Base-by-base conservation (phyloP, 1,140 invertebrate species). In the Papilio glaucus region DNA sequence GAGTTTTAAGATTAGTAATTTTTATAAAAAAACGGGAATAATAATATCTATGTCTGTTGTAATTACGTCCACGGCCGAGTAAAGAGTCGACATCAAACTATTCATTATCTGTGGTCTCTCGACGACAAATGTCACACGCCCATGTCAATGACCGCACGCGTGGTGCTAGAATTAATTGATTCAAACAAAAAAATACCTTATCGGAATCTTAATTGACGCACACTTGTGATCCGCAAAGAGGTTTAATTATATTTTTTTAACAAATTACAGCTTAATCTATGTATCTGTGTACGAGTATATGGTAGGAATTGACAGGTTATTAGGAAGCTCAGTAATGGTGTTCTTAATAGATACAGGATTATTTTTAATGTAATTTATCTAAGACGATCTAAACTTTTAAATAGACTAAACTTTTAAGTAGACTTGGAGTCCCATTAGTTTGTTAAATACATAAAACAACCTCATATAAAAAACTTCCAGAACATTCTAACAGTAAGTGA, bases 181-280 rank as follows among this genome's bases (percentile, higher is more conserved):
- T 62, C n/a, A n/a, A n/a, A 62, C 60, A 62, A 62, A 62, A 57
- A 62, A 62, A 62, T 49, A 49, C 60, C 60, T 62, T 38, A n/a
- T 33, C 60, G 60, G 60, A 62, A 62, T 62, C 29, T 62, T 62
- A 38, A 62, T 33, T 9, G 60, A 62, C 13, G 60, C 26, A 62
- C 60, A 62, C 39, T 10, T 29, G 53, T 29, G 24, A 60, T 37
- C 29, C n/a, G 26, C 37, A 33, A 62, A 62, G 29, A 61, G 18
- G 26, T 37, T 62, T 53, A 53, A 53, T 53, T 53, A 53, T 18
- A 18, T 62, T 62, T 62, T 62, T 18, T 21, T 49, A 21, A 49
- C 5, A 15, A 45, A 45, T 49, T 49, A 49, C 42, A 4, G 5
- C 42, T 4, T 49, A 49, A 49, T 49, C 42, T 49, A 7, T 49